Conservation (phyloP, 1,140 invertebrate genomes). For the Diabrotica undecimpunctata region DNA sequence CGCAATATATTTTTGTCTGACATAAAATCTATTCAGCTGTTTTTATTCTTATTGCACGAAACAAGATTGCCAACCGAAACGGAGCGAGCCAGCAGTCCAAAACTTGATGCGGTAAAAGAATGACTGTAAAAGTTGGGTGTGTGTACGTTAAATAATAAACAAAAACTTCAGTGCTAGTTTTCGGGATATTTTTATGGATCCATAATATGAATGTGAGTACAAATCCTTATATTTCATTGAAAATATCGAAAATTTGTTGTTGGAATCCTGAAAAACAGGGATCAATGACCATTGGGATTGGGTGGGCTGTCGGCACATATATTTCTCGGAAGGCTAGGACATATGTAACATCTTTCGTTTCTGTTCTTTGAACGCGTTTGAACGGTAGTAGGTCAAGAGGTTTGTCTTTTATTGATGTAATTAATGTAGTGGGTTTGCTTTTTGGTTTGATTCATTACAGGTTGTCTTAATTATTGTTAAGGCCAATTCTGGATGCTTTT, state of each 20-base stretch:
- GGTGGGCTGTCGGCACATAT: constrained; percentile 13
- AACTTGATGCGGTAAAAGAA: background rate
- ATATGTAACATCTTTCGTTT: constrained; percentile 5
- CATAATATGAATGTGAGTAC: constrained; percentile 17
- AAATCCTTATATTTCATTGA: background rate
- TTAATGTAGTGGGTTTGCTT: constrained; percentile 12
- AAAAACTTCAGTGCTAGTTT: constrained; percentile 7
- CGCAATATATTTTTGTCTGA: background rate
- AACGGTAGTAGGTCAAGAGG: constrained; percentile 7
- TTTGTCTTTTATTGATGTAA: constrained; percentile 6
- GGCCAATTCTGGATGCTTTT: background rate
- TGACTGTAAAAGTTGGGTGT: constrained; percentile 9
- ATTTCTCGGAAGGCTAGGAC: constrained; percentile 9
- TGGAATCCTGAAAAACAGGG: background rate
- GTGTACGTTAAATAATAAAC: constrained; percentile 9
- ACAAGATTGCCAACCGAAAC: background rate
- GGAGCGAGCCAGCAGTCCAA: background rate
- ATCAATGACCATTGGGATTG: constrained; percentile 18
- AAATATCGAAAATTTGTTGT: background rate
- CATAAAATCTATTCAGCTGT: constrained; percentile 2
- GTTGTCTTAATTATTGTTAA: constrained; percentile 11
- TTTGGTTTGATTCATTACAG: constrained; percentile 10
- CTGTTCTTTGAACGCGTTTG: background rate
- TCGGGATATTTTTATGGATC: background rate
- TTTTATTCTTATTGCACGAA: background rate